phyloP scores from a whole-genome alignment of 2,113 vertebrate species.

The Stegastes partitus region DNA sequence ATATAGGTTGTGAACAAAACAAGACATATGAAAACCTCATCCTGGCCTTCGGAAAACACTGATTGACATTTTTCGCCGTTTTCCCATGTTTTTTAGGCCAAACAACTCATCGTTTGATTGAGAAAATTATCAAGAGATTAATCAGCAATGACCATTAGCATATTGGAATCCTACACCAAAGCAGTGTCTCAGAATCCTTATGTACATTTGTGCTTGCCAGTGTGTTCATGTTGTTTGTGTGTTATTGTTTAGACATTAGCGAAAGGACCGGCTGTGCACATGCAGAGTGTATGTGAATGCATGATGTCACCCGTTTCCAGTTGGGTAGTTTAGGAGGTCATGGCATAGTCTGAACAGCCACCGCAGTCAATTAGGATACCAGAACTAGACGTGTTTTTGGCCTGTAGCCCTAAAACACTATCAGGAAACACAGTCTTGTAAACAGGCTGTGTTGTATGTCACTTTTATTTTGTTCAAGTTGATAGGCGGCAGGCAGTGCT shows the following conservation, averaged over 20 bases:
- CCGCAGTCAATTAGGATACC: slow-evolving; percentile 30
- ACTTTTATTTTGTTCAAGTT: slow-evolving; percentile 10
- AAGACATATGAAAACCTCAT: no score
- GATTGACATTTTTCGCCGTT: no score
- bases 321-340: slow-evolving; percentile 66
- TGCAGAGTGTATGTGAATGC: slow-evolving; percentile 23
- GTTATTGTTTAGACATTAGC: slow-evolving; percentile 11
- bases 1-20: no score
- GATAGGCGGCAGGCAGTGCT: background rate
- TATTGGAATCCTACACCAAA: background rate
- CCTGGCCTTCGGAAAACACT: no score
- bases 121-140: no score
- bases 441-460: slow-evolving; percentile 22
- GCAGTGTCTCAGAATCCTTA: background rate
- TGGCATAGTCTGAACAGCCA: slow-evolving; percentile 42
- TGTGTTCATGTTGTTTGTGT: slow-evolving; percentile 2
- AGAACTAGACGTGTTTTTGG: slow-evolving; percentile 30
- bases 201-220: background rate
- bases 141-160: no score
- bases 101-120: no score
- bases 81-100: no score
- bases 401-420: slow-evolving; percentile 9
- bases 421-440: slow-evolving; percentile 17
- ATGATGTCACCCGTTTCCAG: slow-evolving; percentile 70
- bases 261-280: background rate